These are phyloP conservation scores for Elephantulus edwardii DNA, from an alignment of 2,113 vertebrate genomes.

Conservation along the genomic window DNA sequence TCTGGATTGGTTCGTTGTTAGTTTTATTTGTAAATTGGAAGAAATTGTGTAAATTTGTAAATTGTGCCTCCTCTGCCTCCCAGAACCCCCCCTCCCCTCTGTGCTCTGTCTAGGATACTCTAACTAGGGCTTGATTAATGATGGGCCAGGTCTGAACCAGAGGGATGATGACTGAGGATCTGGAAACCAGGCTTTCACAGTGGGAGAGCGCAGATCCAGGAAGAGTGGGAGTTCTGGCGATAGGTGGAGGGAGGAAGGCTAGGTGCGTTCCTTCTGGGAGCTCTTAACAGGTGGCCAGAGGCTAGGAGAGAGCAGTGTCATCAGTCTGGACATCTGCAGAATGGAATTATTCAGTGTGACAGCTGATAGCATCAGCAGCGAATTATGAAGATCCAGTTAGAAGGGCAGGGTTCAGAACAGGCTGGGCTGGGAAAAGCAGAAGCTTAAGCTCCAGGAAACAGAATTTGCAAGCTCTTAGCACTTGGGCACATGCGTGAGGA, in stretches of 20 bases:
- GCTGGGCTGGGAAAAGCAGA: neutral
- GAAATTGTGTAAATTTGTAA: neutral
- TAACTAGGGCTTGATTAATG: neutral
- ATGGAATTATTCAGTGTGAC: neutral
- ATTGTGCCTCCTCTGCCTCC: neutral
- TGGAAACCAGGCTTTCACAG: neutral
- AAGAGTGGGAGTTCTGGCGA: neutral
- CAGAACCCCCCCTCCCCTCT: neutral
- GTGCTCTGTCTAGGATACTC: neutral
- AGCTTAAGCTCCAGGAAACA: neutral
- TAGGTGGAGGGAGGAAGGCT: neutral
- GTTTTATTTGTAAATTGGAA: conserved; percentile 8
- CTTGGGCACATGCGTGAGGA: neutral
- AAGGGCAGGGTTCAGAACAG: neutral
- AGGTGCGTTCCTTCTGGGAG: neutral
- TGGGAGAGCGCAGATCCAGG: neutral
- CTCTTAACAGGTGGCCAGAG: neutral
- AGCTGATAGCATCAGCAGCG: neutral
- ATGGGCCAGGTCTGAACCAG: neutral
- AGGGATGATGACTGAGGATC: neutral
- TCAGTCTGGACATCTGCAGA: neutral
- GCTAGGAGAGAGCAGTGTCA: neutral
- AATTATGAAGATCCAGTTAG: neutral
- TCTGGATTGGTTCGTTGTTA: neutral
- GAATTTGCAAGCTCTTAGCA: neutral